Base-by-base conservation (phyloP, 1,140 invertebrate genomes). In the Drosophila repleta region DNA sequence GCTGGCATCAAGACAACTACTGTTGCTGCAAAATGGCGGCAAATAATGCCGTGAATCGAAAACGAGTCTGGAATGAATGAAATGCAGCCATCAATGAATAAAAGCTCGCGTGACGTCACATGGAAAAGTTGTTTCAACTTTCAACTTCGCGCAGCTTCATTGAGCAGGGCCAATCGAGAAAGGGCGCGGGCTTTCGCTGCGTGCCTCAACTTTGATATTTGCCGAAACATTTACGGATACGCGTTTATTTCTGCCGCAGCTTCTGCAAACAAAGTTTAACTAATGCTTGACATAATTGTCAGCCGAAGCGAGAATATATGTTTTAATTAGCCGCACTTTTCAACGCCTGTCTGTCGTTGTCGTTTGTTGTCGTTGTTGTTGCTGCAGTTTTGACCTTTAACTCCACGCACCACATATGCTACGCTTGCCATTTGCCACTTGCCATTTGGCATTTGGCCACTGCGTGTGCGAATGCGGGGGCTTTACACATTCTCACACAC, bases 171-270 rank as follows among this genome's bases (percentile, higher is more conserved):
- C 3, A 29, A 29, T 29, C 3, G 26, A 29, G 6, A 4, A 29
- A 29, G 26, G 10, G 32, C 11, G 32, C 32, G 11, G 11, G 32
- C 32, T 35, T 13, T 13, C 1, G 32, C 8, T 35, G 45, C 56
- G 45, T 55, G 46, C 17, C 68, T 77, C 57, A 84, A 81, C 81
- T 81, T 81, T 84, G 76, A 39, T 51, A 85, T 84, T 78, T 76
- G 18, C 10, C 15, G 18, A 8, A 20, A 13, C 13, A 45, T 32
- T 45, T 17, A 24, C 20, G 51, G 13, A 51, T 58, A 35, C 17
- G 17, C 3, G 3, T 29, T 29, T 29, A 29, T 29, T 7, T 5
- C 4, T 26, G n/a, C 18, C 7, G 15, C 3, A 26, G 48, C 13
- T 63, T 51, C 58, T 63, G 60, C 58, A 49, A 35, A 13, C 60